phyloP scores from a whole-genome alignment of 2,888 invertebrate species.

The Zeuzera pyrina region DNA sequence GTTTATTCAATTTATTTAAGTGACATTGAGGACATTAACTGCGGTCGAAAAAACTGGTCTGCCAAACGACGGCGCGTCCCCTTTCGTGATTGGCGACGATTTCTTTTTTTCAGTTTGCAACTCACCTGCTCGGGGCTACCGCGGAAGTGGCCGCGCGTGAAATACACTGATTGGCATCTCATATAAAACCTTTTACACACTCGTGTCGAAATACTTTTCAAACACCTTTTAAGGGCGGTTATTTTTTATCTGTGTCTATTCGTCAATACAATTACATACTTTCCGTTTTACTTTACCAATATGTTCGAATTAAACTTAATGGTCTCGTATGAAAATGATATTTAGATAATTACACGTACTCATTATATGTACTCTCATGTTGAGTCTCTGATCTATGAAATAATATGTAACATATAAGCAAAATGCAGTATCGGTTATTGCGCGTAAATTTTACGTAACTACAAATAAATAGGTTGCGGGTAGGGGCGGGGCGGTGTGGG shows the following conservation, averaged over 20 bases:
- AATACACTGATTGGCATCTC: conserved; percentile 59
- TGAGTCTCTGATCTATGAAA: no score
- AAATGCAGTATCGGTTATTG: conserved; percentile 69
- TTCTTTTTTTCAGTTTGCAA: conserved; percentile 58
- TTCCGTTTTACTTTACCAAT: no score
- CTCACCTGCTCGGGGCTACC: conserved; percentile 47
- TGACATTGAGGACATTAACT: conserved; percentile 67
- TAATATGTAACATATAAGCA: conserved; percentile 50
- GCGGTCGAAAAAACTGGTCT: conserved; percentile 64
- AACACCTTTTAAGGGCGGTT: background rate
- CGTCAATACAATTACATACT: no score
- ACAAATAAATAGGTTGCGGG: conserved; percentile 74
- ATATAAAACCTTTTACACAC: conserved; percentile 36
- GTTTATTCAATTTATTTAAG: conserved; percentile 70
- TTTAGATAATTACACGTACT: no score
- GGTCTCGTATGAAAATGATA: no score
- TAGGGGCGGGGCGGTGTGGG: conserved; percentile 66
- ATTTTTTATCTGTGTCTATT: no score
- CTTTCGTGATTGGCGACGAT: conserved; percentile 30
- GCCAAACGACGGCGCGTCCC: conserved; percentile 52
- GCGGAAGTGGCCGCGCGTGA: conserved; percentile 41
- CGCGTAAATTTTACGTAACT: conserved; percentile 74
- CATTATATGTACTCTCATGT: no score
- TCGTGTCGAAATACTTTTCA: conserved; percentile 21
- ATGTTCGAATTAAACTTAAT: no score